Percentiles rank a stretch among this genome's conserved stretches.
These are phyloP conservation scores for Caenorhabditis japonica DNA, from an alignment of 2,888 invertebrate species.

Conservation along the genomic window DNA sequence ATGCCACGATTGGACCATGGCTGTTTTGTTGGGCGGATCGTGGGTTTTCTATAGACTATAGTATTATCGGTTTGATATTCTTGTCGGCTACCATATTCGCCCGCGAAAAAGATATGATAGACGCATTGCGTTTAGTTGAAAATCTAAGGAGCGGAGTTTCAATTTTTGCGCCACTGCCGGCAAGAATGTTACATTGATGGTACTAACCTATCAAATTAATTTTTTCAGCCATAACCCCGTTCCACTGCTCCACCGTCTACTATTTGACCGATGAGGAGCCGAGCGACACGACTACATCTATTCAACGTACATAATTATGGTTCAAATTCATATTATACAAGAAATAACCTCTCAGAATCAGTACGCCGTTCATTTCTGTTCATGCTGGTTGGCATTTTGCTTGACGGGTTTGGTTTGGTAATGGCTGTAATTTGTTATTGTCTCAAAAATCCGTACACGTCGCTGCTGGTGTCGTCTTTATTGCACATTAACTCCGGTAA, in stretches of 20 bases:
- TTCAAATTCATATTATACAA: background rate
- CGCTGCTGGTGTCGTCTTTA: slow-evolving; percentile 68
- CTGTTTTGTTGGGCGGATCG: slow-evolving; percentile 76
- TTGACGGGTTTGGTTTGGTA: slow-evolving; percentile 57
- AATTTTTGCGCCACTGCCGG: no score
- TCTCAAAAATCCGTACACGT: slow-evolving; percentile 67
- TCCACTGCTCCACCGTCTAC: slow-evolving; percentile 68
- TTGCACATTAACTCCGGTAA: slow-evolving; percentile 75
- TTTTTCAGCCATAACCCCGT: slow-evolving; percentile 67
- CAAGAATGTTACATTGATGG: no score
- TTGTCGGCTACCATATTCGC: no score
- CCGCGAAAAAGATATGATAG: no score
- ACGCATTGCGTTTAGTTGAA: no score
- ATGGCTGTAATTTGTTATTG: slow-evolving; percentile 66
- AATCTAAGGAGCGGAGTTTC: no score
- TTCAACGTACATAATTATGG: slow-evolving; percentile 69
- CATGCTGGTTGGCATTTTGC: slow-evolving; percentile 65
- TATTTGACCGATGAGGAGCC: slow-evolving; percentile 72
- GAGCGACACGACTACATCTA: slow-evolving; percentile 74
- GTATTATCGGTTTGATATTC: no score
- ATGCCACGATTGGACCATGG: slow-evolving; percentile 77
- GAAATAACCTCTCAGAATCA: slow-evolving; percentile 67
- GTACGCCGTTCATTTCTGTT: slow-evolving; percentile 70
- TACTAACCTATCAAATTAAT: background rate
- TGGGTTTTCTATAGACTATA: slow-evolving; percentile 56